Conservation (phyloP, 2,888 invertebrate species). For the Flabesymbios commensalis region DNA sequence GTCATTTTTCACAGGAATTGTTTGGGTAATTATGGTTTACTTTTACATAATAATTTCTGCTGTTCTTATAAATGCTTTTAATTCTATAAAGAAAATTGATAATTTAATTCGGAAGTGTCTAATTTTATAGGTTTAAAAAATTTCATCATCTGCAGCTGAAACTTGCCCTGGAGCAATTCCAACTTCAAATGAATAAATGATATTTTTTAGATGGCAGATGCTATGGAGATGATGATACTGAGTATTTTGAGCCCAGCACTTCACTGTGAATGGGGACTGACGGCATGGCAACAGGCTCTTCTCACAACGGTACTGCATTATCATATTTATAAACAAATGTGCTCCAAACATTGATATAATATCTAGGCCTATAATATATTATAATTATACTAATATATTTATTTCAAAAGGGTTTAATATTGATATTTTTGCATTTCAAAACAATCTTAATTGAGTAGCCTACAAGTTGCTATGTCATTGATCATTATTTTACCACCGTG, state of each 20-base stretch:
- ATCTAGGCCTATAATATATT: too few species aligned
- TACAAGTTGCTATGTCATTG: neutral
- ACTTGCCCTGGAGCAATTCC: too few species aligned
- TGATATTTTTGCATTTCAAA: neutral
- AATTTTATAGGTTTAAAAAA: too few species aligned
- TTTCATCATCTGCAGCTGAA: too few species aligned
- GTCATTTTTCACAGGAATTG: constrained; percentile 63
- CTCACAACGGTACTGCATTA: constrained; percentile 91
- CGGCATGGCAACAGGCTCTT: constrained; percentile 86
- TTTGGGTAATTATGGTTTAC: constrained; percentile 62
- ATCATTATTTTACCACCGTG: neutral
- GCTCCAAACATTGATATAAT: too few species aligned
- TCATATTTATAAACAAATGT: constrained; percentile 21
- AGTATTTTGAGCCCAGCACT: constrained; percentile 91
- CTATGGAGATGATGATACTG: constrained; percentile 97
- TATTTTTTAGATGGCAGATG: constrained; percentile 87
- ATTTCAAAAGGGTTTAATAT: neutral
- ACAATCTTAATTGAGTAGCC: neutral
- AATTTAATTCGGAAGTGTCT: too few species aligned
- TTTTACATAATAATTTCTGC: too few species aligned
- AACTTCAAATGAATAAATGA: too few species aligned
- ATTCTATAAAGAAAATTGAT: too few species aligned
- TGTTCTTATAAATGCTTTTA: too few species aligned
- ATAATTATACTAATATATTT: too few species aligned
- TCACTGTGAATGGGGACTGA: constrained; percentile 92